Percentiles rank a stretch among this genome's conserved stretches.
phyloP scores from a whole-genome alignment of 2,888 invertebrate species.

The Norana najaformis region DNA sequence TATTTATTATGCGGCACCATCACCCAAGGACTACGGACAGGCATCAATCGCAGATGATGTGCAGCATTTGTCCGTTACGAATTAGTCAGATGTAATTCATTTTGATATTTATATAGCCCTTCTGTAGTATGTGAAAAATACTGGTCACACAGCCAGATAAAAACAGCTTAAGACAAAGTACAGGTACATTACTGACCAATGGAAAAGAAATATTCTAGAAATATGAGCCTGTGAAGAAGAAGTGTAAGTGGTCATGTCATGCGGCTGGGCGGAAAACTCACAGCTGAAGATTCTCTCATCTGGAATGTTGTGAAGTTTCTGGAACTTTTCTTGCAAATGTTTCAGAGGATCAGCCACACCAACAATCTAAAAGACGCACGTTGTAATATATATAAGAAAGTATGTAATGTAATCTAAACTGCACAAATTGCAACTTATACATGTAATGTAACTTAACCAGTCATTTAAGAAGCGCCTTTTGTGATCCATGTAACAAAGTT shows the following conservation, averaged over 20 bases:
- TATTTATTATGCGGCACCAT: no score
- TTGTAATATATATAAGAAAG: background rate
- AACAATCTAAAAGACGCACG: slow-evolving; percentile 28
- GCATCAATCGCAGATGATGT: no score
- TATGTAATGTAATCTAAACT: background rate
- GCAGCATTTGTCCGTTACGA: no score
- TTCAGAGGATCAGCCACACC: slow-evolving; percentile 1
- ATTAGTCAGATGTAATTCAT: background rate
- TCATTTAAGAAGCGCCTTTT: background rate
- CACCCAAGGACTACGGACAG: background rate
- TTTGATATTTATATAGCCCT: background rate
- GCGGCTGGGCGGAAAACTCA: background rate
- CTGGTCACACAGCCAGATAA: background rate
- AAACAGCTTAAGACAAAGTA: background rate
- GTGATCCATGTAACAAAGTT: background rate
- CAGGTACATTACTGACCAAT: background rate
- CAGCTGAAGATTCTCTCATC: slow-evolving; percentile 15
- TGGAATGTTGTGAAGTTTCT: slow-evolving; percentile 18
- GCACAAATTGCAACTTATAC: background rate
- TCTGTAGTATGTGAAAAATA: background rate
- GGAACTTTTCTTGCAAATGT: slow-evolving; percentile 15
- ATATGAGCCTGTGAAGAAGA: background rate
- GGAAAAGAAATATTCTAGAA: background rate
- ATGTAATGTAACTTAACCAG: no score
- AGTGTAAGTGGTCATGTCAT: background rate